phyloP scores from a whole-genome alignment of 2,113 vertebrate genomes.

The Rafetus swinhoei region DNA sequence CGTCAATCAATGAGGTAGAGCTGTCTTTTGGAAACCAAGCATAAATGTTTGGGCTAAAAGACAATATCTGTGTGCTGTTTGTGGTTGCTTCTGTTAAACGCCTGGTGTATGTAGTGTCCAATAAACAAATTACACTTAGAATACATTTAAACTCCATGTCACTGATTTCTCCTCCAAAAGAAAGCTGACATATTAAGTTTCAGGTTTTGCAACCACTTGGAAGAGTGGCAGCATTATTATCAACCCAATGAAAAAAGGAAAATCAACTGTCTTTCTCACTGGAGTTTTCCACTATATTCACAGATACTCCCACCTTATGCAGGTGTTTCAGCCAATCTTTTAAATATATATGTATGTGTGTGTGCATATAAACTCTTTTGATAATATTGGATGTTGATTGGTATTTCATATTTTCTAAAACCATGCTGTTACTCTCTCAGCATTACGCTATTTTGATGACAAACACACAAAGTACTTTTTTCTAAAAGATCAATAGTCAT shows the following conservation, averaged over 20 bases:
- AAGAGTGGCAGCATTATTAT: background rate
- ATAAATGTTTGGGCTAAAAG: background rate
- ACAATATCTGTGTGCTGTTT: background rate
- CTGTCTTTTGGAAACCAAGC: background rate
- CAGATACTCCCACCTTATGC: rapidly evolving
- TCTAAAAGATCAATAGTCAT: background rate
- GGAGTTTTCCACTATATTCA: rapidly evolving
- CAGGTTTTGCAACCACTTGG: rapidly evolving
- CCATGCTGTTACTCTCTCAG: background rate
- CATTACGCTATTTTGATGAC: background rate
- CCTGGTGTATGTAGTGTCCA: rapidly evolving
- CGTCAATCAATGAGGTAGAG: background rate
- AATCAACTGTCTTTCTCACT: background rate
- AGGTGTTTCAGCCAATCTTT: background rate
- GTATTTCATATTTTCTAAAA: background rate
- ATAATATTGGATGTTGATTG: background rate
- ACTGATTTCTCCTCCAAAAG: rapidly evolving
- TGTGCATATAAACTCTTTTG: background rate
- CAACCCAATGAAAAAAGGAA: background rate
- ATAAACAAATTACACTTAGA: rapidly evolving
- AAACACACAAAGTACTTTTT: background rate
- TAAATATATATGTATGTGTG: rapidly evolving
- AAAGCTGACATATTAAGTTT: background rate
- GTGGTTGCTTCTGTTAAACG: background rate
- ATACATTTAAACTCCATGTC: background rate